A percentile compares a stretch with the other conserved stretches of the same genome.
Conservation (phyloP, 2,113 vertebrate species). For the Naja naja region DNA sequence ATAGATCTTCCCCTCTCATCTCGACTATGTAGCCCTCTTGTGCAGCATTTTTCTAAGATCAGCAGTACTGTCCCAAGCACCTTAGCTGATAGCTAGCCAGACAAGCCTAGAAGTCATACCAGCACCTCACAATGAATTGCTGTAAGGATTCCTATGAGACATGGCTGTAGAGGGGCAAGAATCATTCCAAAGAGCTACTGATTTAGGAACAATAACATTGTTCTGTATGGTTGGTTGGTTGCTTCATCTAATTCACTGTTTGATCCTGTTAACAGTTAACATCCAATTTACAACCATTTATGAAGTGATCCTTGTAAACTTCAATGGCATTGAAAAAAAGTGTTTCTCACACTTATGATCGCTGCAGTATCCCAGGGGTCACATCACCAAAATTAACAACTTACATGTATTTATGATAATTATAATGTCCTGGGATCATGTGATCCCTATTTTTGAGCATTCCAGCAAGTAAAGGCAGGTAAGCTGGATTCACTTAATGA, state of each 20-base stretch:
- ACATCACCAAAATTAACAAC: too few species aligned
- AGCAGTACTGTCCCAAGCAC: background rate
- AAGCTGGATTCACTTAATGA: too few species aligned
- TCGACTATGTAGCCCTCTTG: background rate
- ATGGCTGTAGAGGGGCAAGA: background rate
- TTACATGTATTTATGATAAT: too few species aligned
- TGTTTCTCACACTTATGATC: too few species aligned
- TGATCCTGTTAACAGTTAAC: background rate
- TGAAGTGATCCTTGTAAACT: too few species aligned
- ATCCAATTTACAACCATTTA: too few species aligned
- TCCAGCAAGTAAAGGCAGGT: too few species aligned
- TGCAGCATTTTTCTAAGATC: background rate
- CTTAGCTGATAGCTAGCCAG: background rate
- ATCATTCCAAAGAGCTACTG: background rate
- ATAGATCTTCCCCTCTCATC: background rate
- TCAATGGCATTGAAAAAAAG: too few species aligned
- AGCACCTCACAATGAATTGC: background rate
- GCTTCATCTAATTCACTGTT: background rate
- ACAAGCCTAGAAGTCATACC: background rate
- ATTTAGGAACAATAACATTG: background rate
- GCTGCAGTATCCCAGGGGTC: too few species aligned
- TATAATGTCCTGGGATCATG: too few species aligned
- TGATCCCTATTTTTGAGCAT: too few species aligned
- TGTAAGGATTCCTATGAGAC: background rate
- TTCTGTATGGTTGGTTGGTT: background rate